phyloP scores from a whole-genome alignment of 2,797 vertebrate genomes.

The Alauda arvensis region DNA sequence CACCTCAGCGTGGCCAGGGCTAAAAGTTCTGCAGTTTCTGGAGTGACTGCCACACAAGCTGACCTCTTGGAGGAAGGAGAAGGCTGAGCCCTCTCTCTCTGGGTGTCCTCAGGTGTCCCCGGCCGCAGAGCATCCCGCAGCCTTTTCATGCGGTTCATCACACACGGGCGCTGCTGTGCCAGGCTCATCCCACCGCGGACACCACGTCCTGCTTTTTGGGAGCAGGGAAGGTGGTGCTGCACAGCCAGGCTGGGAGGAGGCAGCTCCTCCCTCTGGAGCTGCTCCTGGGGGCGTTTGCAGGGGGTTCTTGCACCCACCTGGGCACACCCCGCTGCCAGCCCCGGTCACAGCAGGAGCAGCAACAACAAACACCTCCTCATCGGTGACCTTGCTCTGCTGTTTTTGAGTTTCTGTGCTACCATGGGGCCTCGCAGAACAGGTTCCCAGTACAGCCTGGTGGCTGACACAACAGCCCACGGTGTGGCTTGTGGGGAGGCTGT shows the following conservation, averaged over 20 bases:
- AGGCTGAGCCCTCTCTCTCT: accelerated
- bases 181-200: neutral
- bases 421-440: neutral
- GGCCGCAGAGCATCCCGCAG: neutral
- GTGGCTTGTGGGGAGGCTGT: neutral
- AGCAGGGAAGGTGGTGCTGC: accelerated
- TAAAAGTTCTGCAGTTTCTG: neutral
- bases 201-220: neutral
- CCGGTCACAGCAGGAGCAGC: neutral
- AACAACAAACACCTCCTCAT: neutral
- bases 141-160: accelerated
- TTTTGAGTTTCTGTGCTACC: neutral
- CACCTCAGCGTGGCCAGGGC: neutral
- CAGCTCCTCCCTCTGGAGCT: neutral
- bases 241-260: neutral
- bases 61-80: neutral
- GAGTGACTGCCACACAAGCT: neutral
- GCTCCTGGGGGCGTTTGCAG: accelerated
- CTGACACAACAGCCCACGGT: neutral
- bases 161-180: neutral
- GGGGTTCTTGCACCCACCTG: neutral
- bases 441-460: neutral
- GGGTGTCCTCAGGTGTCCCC: neutral
- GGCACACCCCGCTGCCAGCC: accelerated
- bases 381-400: neutral